A percentile compares a stretch with the other conserved stretches of the same genome.
These are phyloP conservation scores for Numenius arquata DNA, from an alignment of 2,113 vertebrate genomes.

Conservation along the genomic window DNA sequence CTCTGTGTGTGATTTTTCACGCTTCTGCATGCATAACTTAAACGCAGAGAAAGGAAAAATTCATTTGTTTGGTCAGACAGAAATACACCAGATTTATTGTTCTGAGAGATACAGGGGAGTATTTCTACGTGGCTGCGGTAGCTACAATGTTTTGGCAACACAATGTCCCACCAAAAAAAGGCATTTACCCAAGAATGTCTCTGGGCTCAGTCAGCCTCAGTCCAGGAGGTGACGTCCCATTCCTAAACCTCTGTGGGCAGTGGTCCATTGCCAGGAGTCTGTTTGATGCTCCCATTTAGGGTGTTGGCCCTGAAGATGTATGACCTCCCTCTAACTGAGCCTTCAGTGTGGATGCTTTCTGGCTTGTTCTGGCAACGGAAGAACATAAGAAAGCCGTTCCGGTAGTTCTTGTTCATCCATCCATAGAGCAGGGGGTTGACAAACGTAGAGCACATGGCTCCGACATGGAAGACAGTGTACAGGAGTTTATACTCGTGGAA, in stretches of 20 bases:
- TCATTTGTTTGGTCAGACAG: slow-evolving; percentile 1
- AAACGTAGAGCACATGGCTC: slow-evolving; percentile 93
- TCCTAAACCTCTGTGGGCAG: slow-evolving; percentile 82
- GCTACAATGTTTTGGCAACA: not conserved
- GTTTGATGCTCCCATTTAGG: slow-evolving; percentile 73
- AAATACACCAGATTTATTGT: slow-evolving; percentile 40
- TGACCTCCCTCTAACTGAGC: slow-evolving; percentile 82
- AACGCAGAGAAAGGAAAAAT: not conserved
- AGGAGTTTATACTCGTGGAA: slow-evolving; percentile 91
- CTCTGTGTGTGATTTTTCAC: not conserved
- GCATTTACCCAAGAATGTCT: not conserved
- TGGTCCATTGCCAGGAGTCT: slow-evolving; percentile 69
- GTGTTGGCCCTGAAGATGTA: slow-evolving; percentile 72
- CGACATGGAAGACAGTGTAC: slow-evolving; percentile 87
- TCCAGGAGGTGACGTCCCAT: not conserved
- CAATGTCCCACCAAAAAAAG: not conserved
- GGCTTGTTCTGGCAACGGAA: slow-evolving; percentile 88
- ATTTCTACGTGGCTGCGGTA: not conserved
- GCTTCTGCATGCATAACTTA: not conserved
- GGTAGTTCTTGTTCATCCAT: slow-evolving; percentile 96
- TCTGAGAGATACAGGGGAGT: slow-evolving; percentile 13
- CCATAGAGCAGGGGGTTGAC: slow-evolving; percentile 89
- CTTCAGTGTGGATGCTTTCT: slow-evolving; percentile 81
- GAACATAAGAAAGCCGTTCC: slow-evolving; percentile 89
- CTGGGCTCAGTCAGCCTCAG: not conserved